Evolutionary conservation across 2,797 vertebrate species (phyloP).

Genomic region (Ctenosaura bakeri): DNA sequence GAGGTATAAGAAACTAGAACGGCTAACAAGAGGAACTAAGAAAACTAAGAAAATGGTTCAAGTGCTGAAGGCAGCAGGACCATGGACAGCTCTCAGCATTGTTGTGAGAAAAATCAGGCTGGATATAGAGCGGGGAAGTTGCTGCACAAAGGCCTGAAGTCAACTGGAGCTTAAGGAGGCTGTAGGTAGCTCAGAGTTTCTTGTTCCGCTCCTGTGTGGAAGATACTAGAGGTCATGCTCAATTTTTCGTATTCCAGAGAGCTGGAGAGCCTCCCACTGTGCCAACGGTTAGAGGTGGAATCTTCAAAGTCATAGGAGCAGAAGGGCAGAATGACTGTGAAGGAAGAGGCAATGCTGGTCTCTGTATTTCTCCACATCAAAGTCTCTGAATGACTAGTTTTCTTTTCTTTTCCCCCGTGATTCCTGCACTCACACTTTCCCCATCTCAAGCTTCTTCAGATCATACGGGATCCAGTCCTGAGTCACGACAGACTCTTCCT

Average conservation of each 20-base stretch:
- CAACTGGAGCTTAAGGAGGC: not conserved
- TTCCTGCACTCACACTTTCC: not conserved
- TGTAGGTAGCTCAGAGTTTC: not conserved
- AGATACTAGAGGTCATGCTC: not conserved
- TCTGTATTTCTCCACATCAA: not conserved
- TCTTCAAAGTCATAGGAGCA: not conserved
- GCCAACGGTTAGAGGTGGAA: not conserved
- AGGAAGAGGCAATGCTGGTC: not conserved
- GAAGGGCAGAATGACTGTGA: not conserved
- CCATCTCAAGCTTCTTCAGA: not conserved
- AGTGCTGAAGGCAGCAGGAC: not conserved
- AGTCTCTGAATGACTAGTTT: not conserved
- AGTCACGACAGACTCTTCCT: not conserved
- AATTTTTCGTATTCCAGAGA: not conserved
- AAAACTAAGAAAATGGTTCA: constrained; percentile 3
- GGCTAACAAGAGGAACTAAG: not conserved
- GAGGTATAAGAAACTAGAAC: not conserved
- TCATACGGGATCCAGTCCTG: not conserved
- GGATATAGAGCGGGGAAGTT: not conserved
- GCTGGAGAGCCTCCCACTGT: not conserved
- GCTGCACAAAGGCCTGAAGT: not conserved
- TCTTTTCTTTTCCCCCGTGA: not conserved
- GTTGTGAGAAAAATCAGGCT: not conserved
- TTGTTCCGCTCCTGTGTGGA: too few species aligned
- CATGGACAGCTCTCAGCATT: constrained; percentile 13